Base-by-base conservation (phyloP, 2,797 vertebrate species). In the Anguilla megastoma region DNA sequence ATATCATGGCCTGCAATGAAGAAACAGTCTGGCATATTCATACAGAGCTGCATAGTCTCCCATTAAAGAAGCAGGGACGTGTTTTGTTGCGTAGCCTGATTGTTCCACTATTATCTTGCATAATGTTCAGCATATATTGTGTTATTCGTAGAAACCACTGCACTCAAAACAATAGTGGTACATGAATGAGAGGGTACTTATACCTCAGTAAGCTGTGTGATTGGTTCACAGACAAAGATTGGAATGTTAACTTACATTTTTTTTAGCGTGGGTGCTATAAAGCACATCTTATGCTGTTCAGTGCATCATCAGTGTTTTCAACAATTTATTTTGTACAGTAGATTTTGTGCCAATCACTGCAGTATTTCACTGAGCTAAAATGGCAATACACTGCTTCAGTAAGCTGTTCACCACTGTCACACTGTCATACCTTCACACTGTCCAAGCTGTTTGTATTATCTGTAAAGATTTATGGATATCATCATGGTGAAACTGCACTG, bases 1-100 rank as follows among this genome's bases (percentile, higher is more conserved):
- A 95, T 88, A 87, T 80, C 41, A 80, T 9, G 18, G 8, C 12
- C 14, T 18, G 21, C 14, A 45, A 80, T 10, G 18, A 48, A 80
- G 6, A 69, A 3, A 33, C 6, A 80, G 18, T 48, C 14, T 79
- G 74, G 74, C 16, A 12, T 76, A 21, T 74, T 33, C 27, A 27
- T 2, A 74, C 14, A 76, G 71, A 54, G 16, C 12, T 24, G n/a
- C 30, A n/a, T 50, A 36, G 58, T 63, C 30, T 33, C n/a, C 27
- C 82, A 5, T 41, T 14, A 50, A 45, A 82, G 4, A n/a, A 48
- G 2, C 33, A 80, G 36, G 18, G 33, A 48, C 1, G 3, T 50
- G 36, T 76, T 76, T 36, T 41, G 12, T 45, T 82, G 45, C 10
- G 41, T 82, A 33, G 24, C 45, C 14, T 6, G 1, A 76, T 76